Base-by-base conservation (phyloP, 2,113 vertebrate species). In the Poeciliopsis occidentalis region DNA sequence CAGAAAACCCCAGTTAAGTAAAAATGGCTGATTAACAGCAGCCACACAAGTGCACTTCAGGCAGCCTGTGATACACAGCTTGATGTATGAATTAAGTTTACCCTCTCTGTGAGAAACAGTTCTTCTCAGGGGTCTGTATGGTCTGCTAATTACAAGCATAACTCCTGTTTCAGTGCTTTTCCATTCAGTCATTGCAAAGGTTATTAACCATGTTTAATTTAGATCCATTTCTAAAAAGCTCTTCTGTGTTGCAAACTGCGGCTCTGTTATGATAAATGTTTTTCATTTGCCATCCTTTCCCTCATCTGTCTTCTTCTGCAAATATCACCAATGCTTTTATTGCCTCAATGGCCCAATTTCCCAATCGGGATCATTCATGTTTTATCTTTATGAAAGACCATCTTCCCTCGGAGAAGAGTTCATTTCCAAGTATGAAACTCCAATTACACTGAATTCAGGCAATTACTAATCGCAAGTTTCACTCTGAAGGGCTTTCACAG, bases 331-430 rank as follows among this genome's bases (percentile, higher is more conserved):
- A 77, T 65, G 60, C 57, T 83, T 79, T 60, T 39, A 61, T 63
- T 57, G 47, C 75, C 65, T 34, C 75, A 64, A n/a, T 71, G 68
- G 77, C 64, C 73, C 68, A 67, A 57, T 79, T 85, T 76, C 70
- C 44, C 69, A 63, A 64, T 24, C 7, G 51, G 51, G 22, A 54
- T 24, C 51, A 24, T 54, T 51, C 15, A 51, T 51, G 47, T 22
- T 51, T 51, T 54, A 54, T 54, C 22, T 54, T 54, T n/a, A 22
- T 54, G 51, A 24, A 54, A 54, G 51, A n/a, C 47, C 44, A 24
- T 66, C 64, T 47, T 37, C 39, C 51, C 22, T 22, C 22, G 6
- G 17, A 54, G 22, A 54, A 3, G 51, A 54, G 7, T 54, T 54
- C 22, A 24, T n/a, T 54, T 54, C 8, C 19, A 69, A n/a, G 37